Base-by-base conservation (phyloP, 2,888 invertebrate genomes). In the Latheticus oryzae region DNA sequence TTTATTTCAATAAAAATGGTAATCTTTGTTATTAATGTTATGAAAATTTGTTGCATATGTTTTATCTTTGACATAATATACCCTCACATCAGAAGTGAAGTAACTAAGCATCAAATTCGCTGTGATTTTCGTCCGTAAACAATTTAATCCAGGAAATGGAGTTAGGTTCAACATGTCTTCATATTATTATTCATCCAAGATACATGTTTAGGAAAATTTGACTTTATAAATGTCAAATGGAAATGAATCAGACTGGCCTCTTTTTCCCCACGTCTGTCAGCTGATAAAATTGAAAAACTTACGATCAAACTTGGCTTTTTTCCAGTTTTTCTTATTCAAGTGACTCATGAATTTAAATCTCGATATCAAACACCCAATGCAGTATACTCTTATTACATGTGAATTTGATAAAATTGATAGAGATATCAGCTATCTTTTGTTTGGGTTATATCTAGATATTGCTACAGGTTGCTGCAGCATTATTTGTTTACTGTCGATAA, bases 211-310 rank as follows among this genome's bases (percentile, higher is more conserved):
- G 24, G 21, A 33, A 47, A 33, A 21, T 48, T 37, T 8, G 11
- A 11, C 13, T 26, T 9, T 45, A 45, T 32, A 32, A 32, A 32
- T 45, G 42, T 42, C 13, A 28, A 24, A 42, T 38, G 42, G 32
- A 45, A 45, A 32, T 37, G 32, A 32, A 50, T 30, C 47, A 23
- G 33, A 47, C 38, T 38, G 38, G 38, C 23, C 48, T 11, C 24
- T 8, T 24, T 17, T 24, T 21, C 12, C n/a, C n/a, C n/a, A n/a
- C n/a, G n/a, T 15, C 15, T 50, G 48, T 37, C 48, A 50, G 30
- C 23, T 51, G 51, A 51, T 51, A 51, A 51, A 51, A 51, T 42
- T 40, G 51, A 42, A 43, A 45, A 51, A 52, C 32, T 33, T 42
- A 32, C 11, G 32, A 17, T 23, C 52, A 30, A 8, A 9, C 12